Percentiles rank a stretch among this genome's conserved stretches.
Conservation (phyloP, 1,140 invertebrate species). For the Drosophila guanche region DNA sequence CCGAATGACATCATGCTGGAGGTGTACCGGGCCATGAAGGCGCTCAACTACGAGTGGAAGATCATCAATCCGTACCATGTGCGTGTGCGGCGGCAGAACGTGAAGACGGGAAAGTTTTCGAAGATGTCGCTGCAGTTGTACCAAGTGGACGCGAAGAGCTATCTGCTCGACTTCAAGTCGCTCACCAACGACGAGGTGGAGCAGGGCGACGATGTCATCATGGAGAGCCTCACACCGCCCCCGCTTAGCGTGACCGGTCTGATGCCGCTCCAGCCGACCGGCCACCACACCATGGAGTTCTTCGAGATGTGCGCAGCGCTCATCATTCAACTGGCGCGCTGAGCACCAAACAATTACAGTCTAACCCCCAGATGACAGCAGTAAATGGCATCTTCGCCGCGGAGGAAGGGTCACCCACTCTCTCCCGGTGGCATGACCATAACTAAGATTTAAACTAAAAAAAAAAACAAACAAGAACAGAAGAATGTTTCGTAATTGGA, state of each 20-base stretch:
- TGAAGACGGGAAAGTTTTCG: conserved; percentile 91
- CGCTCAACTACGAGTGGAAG: conserved; percentile 99
- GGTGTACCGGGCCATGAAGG: conserved; percentile 99
- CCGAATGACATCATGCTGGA: conserved; percentile 99
- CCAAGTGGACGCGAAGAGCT: conserved; percentile 99
- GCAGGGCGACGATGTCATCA: conserved; percentile 86
- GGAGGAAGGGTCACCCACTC: no score
- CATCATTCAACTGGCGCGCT: conserved; percentile 98
- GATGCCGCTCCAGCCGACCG: conserved; percentile 83
- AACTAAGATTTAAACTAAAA: no score
- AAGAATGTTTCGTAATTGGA: no score
- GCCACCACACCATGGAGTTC: conserved; percentile 99
- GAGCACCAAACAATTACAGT: conserved; percentile 46
- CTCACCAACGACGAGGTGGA: conserved; percentile 91
- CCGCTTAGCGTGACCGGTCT: conserved; percentile 82
- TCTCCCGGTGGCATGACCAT: no score
- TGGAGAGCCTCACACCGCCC: conserved; percentile 84
- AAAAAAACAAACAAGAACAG: no score
- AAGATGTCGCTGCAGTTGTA: conserved; percentile 99
- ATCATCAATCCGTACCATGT: conserved; percentile 98
- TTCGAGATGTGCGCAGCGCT: conserved; percentile 99
- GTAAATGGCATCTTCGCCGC: neutral
- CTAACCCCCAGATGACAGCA: neutral
- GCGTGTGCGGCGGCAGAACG: conserved; percentile 94
- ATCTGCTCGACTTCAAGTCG: conserved; percentile 98